A percentile compares a stretch with the other conserved stretches of the same genome.
phyloP scores from a whole-genome alignment of 2,888 invertebrate genomes.

The Tiliacea aurago region DNA sequence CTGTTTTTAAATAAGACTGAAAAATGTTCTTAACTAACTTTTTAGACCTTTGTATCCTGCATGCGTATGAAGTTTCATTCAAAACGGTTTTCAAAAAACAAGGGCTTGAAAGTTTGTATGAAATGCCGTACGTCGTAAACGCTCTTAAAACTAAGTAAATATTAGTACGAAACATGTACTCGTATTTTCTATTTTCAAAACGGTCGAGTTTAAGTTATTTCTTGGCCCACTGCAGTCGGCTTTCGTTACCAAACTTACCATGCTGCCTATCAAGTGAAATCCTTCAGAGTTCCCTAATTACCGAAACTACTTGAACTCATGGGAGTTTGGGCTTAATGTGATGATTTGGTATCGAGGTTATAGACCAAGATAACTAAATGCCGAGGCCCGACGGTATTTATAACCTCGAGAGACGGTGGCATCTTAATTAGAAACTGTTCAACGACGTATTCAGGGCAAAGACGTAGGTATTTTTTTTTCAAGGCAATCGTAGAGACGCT shows the following conservation, averaged over 20 bases:
- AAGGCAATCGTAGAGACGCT: background rate
- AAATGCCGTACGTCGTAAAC: too few relatives aligned
- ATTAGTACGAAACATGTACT: background rate
- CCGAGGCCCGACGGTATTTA: background rate
- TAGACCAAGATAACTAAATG: slow-evolving; percentile 24
- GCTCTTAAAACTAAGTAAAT: too few relatives aligned
- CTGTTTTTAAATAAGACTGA: too few relatives aligned
- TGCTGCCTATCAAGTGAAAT: slow-evolving; percentile 14
- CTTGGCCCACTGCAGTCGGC: background rate
- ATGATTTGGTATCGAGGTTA: slow-evolving; percentile 28
- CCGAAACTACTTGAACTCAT: slow-evolving; percentile 42
- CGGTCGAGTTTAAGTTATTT: background rate
- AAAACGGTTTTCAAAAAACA: too few relatives aligned
- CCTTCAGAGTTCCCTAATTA: slow-evolving; percentile 35
- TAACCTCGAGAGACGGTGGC: background rate
- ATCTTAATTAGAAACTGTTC: slow-evolving; percentile 5
- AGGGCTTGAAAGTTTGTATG: too few relatives aligned
- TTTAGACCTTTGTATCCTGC: too few relatives aligned
- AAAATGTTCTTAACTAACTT: too few relatives aligned
- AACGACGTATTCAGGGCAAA: background rate
- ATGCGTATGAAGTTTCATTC: too few relatives aligned
- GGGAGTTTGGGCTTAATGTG: slow-evolving; percentile 22
- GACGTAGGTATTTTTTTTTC: background rate
- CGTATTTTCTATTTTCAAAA: background rate
- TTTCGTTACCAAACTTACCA: too few relatives aligned